Base-by-base conservation (phyloP, 2,113 vertebrate species). In the Apaloderma vittatum region DNA sequence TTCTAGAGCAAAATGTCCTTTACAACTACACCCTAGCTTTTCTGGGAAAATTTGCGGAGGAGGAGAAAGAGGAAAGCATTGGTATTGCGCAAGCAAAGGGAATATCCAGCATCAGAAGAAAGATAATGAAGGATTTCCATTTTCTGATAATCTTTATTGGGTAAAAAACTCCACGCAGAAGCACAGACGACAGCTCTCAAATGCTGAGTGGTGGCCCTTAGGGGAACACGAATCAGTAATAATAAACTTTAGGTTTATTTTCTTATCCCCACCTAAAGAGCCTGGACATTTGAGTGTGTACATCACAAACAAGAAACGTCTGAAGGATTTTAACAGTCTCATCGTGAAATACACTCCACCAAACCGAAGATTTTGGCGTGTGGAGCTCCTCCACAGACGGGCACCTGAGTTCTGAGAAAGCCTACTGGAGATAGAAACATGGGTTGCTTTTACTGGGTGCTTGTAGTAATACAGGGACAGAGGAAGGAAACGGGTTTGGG, bases 401-500 rank as follows among this genome's bases (percentile, higher is more conserved):
- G 32, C 3, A 5, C 10, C 24, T 3, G 30, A 15, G 18, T 81
- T 88, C 91, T 68, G 80, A 63, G 74, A 83, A 71, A 73, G 75
- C 59, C 43, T 36, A 45, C 61, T 9, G 4, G 27, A 84, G 67
- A 77, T 3, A 70, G 1, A 95, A 78, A 86, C 36, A 91, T 0
- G 2, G 34, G 51, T 58, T 79, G 82, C 68, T 80, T 96, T 93
- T 86, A 79, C 90, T 94, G 55, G 52, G 82, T 12, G 36, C 77
- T 80, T 1, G 1, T 78, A 63, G 59, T 67, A 51, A 27, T 16
- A 77, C 0, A 1, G 54, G 75, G 72, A 90, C 15, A 12, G 91
- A 88, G 93, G 92, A 96, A 96, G 96, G 85, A 96, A 97, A 95
- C 2, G 0, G 8, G 66, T 88, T 93, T 93, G 76, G 93, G 92